Conservation (phyloP, 2,113 vertebrate genomes). For the Glaucomys volans region DNA sequence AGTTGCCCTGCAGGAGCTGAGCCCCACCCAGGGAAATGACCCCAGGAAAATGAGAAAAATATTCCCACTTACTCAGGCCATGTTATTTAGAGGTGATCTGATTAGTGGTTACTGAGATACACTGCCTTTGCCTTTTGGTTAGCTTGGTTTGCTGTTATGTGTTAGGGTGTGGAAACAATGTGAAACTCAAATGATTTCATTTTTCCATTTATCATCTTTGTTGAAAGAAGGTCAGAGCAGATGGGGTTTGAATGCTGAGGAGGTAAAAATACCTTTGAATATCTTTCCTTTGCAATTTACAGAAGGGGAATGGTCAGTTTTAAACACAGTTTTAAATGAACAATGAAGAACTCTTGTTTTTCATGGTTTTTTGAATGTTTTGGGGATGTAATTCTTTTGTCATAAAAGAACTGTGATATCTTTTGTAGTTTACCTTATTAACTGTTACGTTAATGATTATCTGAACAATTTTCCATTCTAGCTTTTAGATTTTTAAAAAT, state of each 20-base stretch:
- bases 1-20: neutral
- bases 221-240: neutral
- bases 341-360: neutral
- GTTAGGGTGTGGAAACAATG: neutral
- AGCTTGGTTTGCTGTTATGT: neutral
- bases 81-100: neutral
- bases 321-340: neutral
- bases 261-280: neutral
- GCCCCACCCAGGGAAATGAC: neutral
- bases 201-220: constrained; percentile 7
- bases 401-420: neutral
- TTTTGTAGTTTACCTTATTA: neutral
- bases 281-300: neutral
- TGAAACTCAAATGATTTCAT: neutral
- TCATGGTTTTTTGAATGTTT: neutral
- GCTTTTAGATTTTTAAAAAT: neutral
- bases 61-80: neutral
- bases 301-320: neutral
- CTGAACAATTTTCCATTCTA: constrained; percentile 13
- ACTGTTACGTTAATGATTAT: neutral
- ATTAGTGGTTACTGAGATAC: neutral
- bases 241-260: neutral
- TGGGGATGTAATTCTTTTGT: neutral
- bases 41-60: neutral
- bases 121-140: neutral